Percentiles rank a stretch among this genome's conserved stretches.
phyloP scores from a whole-genome alignment of 2,888 invertebrate genomes.

The Miltochrista miniata region DNA sequence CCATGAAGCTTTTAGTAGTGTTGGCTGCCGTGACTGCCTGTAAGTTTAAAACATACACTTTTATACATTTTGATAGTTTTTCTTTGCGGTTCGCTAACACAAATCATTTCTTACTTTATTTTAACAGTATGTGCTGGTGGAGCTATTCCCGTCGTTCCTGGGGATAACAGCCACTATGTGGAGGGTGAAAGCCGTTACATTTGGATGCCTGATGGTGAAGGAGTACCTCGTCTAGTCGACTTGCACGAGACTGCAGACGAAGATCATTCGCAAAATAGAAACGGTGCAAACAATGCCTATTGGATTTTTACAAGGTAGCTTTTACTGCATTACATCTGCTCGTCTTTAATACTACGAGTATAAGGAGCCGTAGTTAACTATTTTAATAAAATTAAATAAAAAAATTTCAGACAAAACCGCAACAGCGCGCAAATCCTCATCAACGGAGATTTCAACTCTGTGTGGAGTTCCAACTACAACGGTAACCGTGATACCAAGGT shows the following conservation, averaged over 20 bases:
- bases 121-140: constrained; percentile 44
- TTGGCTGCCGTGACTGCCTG: constrained; percentile 41
- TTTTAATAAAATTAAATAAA: not conserved
- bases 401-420: constrained; percentile 47
- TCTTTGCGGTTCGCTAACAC: not conserved
- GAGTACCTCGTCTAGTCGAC: constrained; percentile 54
- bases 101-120: not conserved
- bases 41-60: constrained; percentile 28
- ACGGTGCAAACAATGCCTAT: constrained; percentile 57
- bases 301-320: constrained; percentile 56
- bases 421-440: constrained; percentile 45
- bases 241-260: constrained; percentile 45
- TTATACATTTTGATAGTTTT: not conserved
- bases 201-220: constrained; percentile 62
- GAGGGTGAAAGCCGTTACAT: constrained; percentile 59
- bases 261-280: constrained; percentile 30
- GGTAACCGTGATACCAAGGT: constrained; percentile 49
- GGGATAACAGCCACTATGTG: constrained; percentile 60
- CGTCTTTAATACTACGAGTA: no score
- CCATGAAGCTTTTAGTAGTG: constrained; percentile 43
- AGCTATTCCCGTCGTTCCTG: constrained; percentile 45
- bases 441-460: constrained; percentile 46
- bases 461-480: constrained; percentile 53
- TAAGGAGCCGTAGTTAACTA: not conserved
- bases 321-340: not conserved